Evolutionary conservation across 2,797 vertebrate species (phyloP).

Genomic region (Characodon lateralis): DNA sequence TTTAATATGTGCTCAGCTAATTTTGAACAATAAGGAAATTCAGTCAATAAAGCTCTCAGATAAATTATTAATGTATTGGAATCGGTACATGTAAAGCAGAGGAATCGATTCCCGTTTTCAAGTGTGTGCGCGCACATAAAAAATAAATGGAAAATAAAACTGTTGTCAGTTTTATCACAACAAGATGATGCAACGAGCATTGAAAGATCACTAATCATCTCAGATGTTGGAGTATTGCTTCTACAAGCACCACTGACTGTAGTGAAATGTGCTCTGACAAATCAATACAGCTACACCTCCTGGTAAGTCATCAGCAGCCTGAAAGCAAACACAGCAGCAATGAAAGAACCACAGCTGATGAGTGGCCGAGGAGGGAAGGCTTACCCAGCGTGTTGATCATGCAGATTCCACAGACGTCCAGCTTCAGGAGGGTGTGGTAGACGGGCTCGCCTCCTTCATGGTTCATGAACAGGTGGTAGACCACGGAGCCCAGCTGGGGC

Average conservation of each 20-base stretch:
- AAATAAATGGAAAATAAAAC: conserved; percentile 22
- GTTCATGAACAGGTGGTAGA: conserved; percentile 97
- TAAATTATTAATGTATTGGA: conserved; percentile 6
- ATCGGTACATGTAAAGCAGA: not conserved
- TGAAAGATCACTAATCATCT: conserved; percentile 40
- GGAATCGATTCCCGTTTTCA: not conserved
- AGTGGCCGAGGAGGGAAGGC: not conserved
- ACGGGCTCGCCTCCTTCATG: conserved; percentile 89
- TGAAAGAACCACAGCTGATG: conserved; percentile 14
- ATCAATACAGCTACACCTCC: conserved; percentile 48
- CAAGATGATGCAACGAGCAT: conserved; percentile 1
- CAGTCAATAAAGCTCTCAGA: not conserved
- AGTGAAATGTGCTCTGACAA: conserved; percentile 29
- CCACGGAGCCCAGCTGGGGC: conserved; percentile 90
- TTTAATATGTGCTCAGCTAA: not conserved
- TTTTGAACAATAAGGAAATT: not conserved
- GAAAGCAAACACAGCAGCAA: conserved; percentile 29
- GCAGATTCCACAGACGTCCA: conserved; percentile 94
- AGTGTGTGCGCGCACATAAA: not conserved
- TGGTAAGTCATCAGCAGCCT: conserved; percentile 41
- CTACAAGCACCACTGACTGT: conserved; percentile 14
- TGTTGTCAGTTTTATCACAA: conserved; percentile 20
- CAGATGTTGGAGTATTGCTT: conserved; percentile 27
- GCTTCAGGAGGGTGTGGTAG: conserved; percentile 90
- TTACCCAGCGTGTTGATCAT: conserved; percentile 93